Percentiles rank a stretch among this genome's conserved stretches.
Conservation (phyloP, 2,113 vertebrate species). For the Tachysurus fulvidraco region DNA sequence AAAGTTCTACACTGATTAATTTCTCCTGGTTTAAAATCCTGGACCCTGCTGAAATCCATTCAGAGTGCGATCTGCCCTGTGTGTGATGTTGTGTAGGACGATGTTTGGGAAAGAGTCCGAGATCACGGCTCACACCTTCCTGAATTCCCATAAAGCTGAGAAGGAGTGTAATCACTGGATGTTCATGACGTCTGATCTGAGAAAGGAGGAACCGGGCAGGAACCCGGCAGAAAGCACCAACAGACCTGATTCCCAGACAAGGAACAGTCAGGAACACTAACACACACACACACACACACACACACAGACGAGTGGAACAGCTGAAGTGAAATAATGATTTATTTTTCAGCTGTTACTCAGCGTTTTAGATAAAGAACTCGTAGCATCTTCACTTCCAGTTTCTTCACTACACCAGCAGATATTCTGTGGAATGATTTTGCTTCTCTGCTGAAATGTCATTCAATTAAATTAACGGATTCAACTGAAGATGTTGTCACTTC, state of each 20-base stretch:
- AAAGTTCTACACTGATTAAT: background rate
- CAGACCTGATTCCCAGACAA: slow-evolving; percentile 21
- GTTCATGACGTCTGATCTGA: slow-evolving; percentile 77
- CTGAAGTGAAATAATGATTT: background rate
- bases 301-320: background rate
- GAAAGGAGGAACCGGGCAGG: slow-evolving; percentile 46
- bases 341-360: background rate
- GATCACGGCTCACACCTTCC: slow-evolving; percentile 82
- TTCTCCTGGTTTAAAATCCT: background rate
- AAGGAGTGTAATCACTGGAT: slow-evolving; percentile 85
- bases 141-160: slow-evolving; percentile 83
- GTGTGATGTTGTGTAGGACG: slow-evolving; percentile 71
- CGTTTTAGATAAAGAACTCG: background rate
- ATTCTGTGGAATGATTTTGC: too few relatives aligned
- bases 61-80: background rate
- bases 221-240: slow-evolving; percentile 60
- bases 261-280: background rate
- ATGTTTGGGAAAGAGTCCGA: slow-evolving; percentile 84
- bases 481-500: too few relatives aligned
- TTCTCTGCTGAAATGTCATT: too few relatives aligned
- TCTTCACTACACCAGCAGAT: too few relatives aligned
- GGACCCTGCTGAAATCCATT: background rate
- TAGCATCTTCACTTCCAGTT: too few relatives aligned
- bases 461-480: too few relatives aligned
- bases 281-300: background rate